Percentiles rank a stretch among this genome's conserved stretches.
Conservation (phyloP, 2,888 invertebrate genomes). For the Dicranocentrus wangi region DNA sequence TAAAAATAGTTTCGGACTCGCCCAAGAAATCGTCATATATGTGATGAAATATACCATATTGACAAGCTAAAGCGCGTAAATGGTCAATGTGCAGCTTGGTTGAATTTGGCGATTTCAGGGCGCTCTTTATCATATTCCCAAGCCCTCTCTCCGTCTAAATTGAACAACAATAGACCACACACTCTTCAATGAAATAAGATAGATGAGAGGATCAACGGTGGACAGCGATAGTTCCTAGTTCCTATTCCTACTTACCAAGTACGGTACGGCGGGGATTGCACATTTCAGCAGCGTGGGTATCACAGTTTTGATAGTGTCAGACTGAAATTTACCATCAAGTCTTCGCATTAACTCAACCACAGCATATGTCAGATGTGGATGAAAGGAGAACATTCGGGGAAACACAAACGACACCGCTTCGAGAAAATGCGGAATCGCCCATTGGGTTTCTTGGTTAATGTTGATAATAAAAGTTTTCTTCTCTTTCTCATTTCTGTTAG, state of each 20-base stretch:
- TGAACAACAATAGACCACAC: no score
- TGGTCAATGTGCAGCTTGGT: neutral
- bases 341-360: constrained; percentile 13
- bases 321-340: neutral
- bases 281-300: neutral
- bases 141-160: neutral
- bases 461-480: neutral
- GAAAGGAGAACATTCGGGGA: constrained; percentile 22
- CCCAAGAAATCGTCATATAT: no score
- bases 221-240: neutral
- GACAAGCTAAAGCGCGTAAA: no score
- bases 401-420: constrained; percentile 15
- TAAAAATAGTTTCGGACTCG: no score
- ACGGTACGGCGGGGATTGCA: neutral
- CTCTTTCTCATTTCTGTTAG: neutral
- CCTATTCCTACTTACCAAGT: constrained; percentile 5
- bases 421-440: constrained; percentile 33
- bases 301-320: constrained; percentile 1
- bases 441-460: constrained; percentile 8
- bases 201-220: neutral
- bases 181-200: neutral
- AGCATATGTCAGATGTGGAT: neutral
- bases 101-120: neutral
- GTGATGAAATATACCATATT: no score
- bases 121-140: neutral